These are phyloP conservation scores for Papilio polyxenes DNA, from an alignment of 1,140 invertebrate genomes.

Conservation along the genomic window DNA sequence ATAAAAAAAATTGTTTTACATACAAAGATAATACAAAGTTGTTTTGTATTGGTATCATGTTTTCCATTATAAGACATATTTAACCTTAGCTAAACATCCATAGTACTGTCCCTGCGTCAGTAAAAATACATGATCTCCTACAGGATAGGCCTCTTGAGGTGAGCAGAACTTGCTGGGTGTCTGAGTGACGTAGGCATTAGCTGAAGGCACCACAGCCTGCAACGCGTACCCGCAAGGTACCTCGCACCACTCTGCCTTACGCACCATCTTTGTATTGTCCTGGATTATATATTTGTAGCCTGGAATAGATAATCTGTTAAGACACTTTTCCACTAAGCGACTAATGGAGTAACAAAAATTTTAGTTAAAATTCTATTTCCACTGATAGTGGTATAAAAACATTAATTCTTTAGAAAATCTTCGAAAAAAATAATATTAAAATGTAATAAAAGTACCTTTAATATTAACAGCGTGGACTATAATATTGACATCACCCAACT, in stretches of 20 bases:
- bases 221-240: constrained; percentile 83
- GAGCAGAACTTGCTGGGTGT: constrained; percentile 73
- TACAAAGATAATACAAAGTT: too few species aligned
- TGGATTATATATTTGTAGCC: constrained; percentile 74
- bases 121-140: constrained; percentile 87
- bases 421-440: too few species aligned
- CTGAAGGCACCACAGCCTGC: constrained; percentile 83
- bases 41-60: too few species aligned
- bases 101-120: constrained; percentile 88
- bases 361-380: too few species aligned
- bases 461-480: constrained; percentile 88
- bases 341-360: too few species aligned
- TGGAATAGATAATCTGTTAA: constrained; percentile 42
- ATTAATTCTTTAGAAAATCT: too few species aligned
- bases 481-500: constrained; percentile 86
- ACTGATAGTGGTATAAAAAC: too few species aligned
- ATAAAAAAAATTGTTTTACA: too few species aligned
- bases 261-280: constrained; percentile 81
- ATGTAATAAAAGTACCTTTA: constrained; percentile 67
- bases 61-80: too few species aligned
- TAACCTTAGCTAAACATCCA: constrained; percentile 88
- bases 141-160: constrained; percentile 87
- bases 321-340: too few species aligned
- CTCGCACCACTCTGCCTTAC: constrained; percentile 86
- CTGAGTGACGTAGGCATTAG: constrained; percentile 82